Evolutionary conservation across 2,113 vertebrate genomes (phyloP).

Genomic region (Cromileptes altivelis): DNA sequence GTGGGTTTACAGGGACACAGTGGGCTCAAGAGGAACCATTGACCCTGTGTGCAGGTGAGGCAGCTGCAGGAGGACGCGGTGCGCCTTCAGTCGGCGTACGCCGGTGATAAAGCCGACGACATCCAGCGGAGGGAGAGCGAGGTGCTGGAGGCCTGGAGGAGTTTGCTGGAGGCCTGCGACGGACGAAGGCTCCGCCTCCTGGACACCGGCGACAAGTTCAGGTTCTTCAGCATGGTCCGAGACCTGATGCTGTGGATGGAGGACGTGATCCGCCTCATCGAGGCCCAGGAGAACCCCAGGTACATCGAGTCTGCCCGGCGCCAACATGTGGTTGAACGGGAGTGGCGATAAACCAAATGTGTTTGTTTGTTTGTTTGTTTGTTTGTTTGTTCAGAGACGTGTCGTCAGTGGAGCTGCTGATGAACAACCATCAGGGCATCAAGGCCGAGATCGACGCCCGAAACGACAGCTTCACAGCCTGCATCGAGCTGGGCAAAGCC

Average conservation of each 20-base stretch:
- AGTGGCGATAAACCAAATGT: too few relatives aligned
- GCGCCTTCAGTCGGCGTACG: constrained; percentile 95
- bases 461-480: constrained; percentile 95
- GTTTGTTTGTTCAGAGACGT: constrained; percentile 88
- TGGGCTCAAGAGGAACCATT: not conserved
- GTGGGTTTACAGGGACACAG: too few relatives aligned
- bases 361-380: not conserved
- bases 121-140: constrained; percentile 95
- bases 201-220: constrained; percentile 97
- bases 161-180: constrained; percentile 92
- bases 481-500: constrained; percentile 96
- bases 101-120: constrained; percentile 95
- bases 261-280: constrained; percentile 95
- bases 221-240: constrained; percentile 97
- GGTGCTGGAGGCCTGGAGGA: constrained; percentile 94
- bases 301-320: constrained; percentile 48
- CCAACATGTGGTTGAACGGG: too few relatives aligned
- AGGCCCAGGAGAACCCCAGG: constrained; percentile 97
- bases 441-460: constrained; percentile 98
- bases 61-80: constrained; percentile 95
- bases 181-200: constrained; percentile 90
- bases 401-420: constrained; percentile 95
- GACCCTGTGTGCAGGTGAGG: constrained; percentile 86
- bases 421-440: constrained; percentile 99
- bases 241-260: constrained; percentile 99